These are phyloP conservation scores for Corythornis madagascariensis DNA, from an alignment of 2,113 vertebrate genomes.

Conservation along the genomic window DNA sequence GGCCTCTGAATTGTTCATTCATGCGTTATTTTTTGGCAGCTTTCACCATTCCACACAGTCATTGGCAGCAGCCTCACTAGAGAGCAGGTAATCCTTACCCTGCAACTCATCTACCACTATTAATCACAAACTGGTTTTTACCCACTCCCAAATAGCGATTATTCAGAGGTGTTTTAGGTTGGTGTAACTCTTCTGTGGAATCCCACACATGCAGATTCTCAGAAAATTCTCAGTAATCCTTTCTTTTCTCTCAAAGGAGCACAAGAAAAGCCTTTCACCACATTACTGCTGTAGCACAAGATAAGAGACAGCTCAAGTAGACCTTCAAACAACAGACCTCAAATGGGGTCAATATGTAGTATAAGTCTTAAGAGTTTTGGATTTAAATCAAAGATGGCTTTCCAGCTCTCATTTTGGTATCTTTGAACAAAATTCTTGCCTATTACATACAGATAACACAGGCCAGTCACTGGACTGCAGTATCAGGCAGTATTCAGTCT, in stretches of 20 bases:
- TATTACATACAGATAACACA: background rate
- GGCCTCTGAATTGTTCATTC: constrained; percentile 37
- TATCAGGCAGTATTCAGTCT: background rate
- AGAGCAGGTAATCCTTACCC: constrained; percentile 34
- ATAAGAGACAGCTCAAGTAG: background rate
- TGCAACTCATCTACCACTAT: background rate
- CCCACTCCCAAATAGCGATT: background rate
- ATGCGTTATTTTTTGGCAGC: constrained; percentile 3
- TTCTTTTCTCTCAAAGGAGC: background rate
- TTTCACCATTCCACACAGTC: constrained; percentile 17
- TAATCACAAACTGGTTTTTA: constrained; percentile 28
- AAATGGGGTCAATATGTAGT: background rate
- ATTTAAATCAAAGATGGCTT: background rate
- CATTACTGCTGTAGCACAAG: background rate
- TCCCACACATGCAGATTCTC: background rate
- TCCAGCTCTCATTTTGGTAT: background rate
- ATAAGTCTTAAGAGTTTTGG: background rate
- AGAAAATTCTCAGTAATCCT: background rate
- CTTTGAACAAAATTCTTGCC: background rate
- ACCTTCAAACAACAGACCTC: background rate
- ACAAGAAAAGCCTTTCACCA: background rate
- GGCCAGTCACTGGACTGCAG: background rate
- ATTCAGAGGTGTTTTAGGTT: background rate
- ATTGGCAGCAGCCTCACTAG: constrained; percentile 1
- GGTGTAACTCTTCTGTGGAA: background rate